Conservation (phyloP, 2,888 invertebrate genomes). For the Acanthosepion lycidas region DNA sequence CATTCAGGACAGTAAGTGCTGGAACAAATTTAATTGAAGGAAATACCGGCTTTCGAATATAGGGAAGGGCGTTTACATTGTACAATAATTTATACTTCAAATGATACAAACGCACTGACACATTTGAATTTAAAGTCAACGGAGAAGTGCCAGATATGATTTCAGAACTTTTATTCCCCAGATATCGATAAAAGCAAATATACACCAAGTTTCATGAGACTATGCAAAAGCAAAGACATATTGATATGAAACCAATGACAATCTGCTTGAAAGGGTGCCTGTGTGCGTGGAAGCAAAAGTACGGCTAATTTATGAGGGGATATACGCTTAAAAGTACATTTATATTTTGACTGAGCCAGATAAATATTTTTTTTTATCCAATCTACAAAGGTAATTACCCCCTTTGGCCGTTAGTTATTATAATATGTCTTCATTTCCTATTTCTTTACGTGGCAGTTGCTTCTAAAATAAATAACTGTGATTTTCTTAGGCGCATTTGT, state of each 20-base stretch:
- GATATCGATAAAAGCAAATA: background rate
- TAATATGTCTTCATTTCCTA: background rate
- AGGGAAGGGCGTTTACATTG: background rate
- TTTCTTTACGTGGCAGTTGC: background rate
- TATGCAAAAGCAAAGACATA: constrained; percentile 4
- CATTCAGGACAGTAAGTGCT: background rate
- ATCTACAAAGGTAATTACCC: too few species aligned
- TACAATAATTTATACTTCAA: background rate
- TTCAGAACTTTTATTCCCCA: background rate
- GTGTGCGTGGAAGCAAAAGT: background rate
- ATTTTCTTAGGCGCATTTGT: too few species aligned
- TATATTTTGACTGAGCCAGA: background rate
- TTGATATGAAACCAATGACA: background rate
- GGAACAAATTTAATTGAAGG: background rate
- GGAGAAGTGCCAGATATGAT: background rate
- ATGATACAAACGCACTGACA: background rate
- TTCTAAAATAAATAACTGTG: too few species aligned
- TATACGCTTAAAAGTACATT: background rate
- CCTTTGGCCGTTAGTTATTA: background rate
- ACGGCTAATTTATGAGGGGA: background rate
- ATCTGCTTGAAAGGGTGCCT: background rate
- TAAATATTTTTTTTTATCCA: background rate
- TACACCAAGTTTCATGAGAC: background rate
- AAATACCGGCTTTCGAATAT: background rate
- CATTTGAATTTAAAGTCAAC: background rate